Evolutionary conservation across 2,888 invertebrate species (phyloP).

Genomic region (Eristalis intricaria): DNA sequence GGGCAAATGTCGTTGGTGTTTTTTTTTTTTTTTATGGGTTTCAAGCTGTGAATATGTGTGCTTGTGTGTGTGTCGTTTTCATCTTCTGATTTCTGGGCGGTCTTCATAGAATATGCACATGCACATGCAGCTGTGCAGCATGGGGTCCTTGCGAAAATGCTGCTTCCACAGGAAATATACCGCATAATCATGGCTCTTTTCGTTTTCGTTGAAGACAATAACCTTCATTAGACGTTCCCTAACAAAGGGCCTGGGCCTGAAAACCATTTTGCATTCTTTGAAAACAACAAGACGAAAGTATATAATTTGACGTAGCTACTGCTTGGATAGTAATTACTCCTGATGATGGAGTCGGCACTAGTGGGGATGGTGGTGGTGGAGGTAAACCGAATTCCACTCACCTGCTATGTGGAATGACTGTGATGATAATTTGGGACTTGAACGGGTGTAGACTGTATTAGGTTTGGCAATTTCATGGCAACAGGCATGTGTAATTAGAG

Average conservation of each 20-base stretch:
- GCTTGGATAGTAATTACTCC: conserved; percentile 42
- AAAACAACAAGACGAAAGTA: conserved; percentile 34
- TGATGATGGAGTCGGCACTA: conserved; percentile 7
- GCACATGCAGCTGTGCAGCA: conserved; percentile 16
- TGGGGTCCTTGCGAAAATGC: conserved; percentile 36
- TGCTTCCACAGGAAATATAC: conserved; percentile 56
- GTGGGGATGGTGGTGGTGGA: not conserved
- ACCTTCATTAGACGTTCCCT: conserved; percentile 49
- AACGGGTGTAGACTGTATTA: not conserved
- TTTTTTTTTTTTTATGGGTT: not conserved
- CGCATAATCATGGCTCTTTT: conserved; percentile 65
- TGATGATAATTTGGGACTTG: conserved; percentile 13
- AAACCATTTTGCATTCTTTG: conserved; percentile 22
- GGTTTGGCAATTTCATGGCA: conserved; percentile 17
- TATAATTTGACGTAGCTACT: conserved; percentile 30
- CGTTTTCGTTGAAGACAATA: conserved; percentile 58
- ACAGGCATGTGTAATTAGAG: conserved; percentile 16
- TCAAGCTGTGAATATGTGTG: not conserved
- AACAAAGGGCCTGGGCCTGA: not conserved
- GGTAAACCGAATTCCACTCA: conserved; percentile 8
- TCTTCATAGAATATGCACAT: conserved; percentile 5
- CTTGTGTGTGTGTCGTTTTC: not conserved
- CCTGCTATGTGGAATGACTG: not conserved
- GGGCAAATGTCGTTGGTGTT: conserved; percentile 53
- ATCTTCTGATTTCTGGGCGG: conserved; percentile 6